A percentile compares a stretch with the other conserved stretches of the same genome.
Evolutionary conservation across 2,113 vertebrate species (phyloP).

Genomic region (Mustelus asterias): DNA sequence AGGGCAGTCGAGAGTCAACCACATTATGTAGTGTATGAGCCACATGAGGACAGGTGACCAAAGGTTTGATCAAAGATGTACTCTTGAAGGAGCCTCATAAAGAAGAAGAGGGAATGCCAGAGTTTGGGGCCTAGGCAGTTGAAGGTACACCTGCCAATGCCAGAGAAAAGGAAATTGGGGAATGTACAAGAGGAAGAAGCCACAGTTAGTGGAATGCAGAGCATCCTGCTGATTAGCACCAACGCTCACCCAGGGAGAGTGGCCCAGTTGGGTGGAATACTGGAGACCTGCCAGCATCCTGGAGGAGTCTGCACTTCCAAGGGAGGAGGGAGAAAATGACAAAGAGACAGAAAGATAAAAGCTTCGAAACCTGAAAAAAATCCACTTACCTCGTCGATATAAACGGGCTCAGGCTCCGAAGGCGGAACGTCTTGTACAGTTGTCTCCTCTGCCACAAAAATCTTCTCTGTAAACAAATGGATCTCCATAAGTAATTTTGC

Average conservation of each 20-base stretch:
- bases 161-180: too few species aligned
- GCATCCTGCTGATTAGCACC: not conserved
- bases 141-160: not conserved
- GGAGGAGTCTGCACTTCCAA: not conserved
- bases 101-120: not conserved
- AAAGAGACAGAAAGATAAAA: not conserved
- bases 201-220: not conserved
- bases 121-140: not conserved
- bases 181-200: not conserved
- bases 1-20: too few species aligned
- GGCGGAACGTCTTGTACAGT: slow-evolving; percentile 59
- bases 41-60: not conserved
- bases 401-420: slow-evolving; percentile 78
- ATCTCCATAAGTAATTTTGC: not conserved
- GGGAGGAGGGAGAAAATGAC: not conserved
- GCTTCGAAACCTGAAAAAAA: not conserved
- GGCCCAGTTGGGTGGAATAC: not conserved
- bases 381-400: slow-evolving; percentile 82
- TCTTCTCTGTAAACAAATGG: slow-evolving; percentile 57
- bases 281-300: not conserved
- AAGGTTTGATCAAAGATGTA: not conserved
- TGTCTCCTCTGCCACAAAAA: slow-evolving; percentile 58
- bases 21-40: not conserved
- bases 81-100: not conserved
- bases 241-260: not conserved